Evolutionary conservation across 1,140 invertebrate species (phyloP).

Genomic region (Mactra quadrangularis): DNA sequence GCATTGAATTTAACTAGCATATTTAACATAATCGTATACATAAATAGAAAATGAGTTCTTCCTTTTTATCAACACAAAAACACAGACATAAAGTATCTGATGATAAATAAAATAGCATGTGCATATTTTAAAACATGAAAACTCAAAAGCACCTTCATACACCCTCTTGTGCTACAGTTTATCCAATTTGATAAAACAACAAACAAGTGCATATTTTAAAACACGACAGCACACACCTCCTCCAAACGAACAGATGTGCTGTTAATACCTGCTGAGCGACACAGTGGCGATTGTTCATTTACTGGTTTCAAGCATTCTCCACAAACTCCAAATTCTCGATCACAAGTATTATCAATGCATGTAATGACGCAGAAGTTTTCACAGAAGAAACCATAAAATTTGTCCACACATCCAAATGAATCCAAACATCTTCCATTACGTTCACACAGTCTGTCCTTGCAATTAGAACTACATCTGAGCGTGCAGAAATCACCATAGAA

Average conservation of each 20-base stretch:
- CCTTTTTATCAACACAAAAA: no score
- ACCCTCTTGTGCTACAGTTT: no score
- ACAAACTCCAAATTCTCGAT: slow-evolving; percentile 25
- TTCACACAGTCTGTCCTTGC: not conserved
- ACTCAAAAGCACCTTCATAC: no score
- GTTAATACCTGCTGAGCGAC: slow-evolving; percentile 38
- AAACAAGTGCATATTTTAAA: not conserved
- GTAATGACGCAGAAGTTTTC: not conserved
- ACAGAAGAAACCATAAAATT: slow-evolving; percentile 42
- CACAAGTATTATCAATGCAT: slow-evolving; percentile 38
- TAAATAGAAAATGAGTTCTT: no score
- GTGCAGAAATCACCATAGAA: slow-evolving; percentile 36
- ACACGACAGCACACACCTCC: not conserved
- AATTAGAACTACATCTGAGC: not conserved
- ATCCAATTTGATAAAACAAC: no score
- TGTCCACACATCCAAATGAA: slow-evolving; percentile 10
- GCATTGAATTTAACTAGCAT: no score
- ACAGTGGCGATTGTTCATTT: slow-evolving; percentile 14
- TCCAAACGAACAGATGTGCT: not conserved
- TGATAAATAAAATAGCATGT: no score
- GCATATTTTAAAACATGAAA: no score
- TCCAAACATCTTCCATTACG: slow-evolving; percentile 18
- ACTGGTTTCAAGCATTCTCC: slow-evolving; percentile 18
- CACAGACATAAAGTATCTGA: no score
- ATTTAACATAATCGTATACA: no score